Conservation (phyloP, 1,140 invertebrate genomes). For the Zaprionus gabonicus region DNA sequence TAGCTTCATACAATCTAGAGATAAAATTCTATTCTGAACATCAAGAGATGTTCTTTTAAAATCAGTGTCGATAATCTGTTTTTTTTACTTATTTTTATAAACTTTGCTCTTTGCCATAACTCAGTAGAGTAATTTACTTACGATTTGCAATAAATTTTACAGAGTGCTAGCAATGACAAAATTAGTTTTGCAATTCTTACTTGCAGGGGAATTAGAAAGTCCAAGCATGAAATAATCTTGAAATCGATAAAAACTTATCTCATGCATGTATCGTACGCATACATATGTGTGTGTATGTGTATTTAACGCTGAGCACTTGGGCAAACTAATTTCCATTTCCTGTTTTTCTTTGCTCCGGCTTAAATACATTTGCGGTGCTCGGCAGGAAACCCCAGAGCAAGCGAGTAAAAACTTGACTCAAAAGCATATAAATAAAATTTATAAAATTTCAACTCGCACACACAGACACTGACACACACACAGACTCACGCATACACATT, state of each 20-base stretch:
- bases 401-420: conserved; percentile 36
- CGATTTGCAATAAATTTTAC: neutral
- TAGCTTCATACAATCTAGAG: too few species aligned
- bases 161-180: neutral
- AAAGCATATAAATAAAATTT: conserved; percentile 42
- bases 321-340: conserved; percentile 41
- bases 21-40: too few species aligned
- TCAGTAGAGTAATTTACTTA: neutral
- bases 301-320: conserved; percentile 28
- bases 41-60: neutral
- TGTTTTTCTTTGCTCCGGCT: conserved; percentile 16
- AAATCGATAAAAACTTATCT: neutral
- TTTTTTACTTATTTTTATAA: neutral
- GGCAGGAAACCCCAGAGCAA: conserved; percentile 5
- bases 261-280: neutral
- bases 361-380: conserved; percentile 40
- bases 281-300: neutral
- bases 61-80: neutral
- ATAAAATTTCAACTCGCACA: conserved; percentile 29
- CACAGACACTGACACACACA: too few species aligned
- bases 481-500: too few species aligned
- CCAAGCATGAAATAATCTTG: neutral
- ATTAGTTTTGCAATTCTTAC: neutral
- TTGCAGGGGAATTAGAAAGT: neutral
- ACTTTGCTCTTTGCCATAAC: neutral